Evolutionary conservation across 2,797 vertebrate genomes (phyloP), one percentile per base, ranked within the genome.

Genomic region (Hemitrygon akajei): DNA sequence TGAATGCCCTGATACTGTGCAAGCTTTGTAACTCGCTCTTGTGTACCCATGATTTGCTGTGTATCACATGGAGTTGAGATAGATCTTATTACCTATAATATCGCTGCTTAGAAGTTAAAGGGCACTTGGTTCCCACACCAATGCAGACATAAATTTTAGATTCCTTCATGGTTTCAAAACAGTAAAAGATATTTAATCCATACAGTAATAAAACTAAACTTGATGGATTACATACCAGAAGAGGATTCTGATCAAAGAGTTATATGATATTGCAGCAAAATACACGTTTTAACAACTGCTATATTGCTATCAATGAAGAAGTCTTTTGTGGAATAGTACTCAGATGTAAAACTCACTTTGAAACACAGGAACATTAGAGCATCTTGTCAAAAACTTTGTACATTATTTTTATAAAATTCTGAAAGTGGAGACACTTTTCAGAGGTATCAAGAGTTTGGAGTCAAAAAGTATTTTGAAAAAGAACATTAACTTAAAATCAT

Each of bases 81-180:
- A 93, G 91, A 93, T 93, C 91, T 75, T 93, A 56, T 93, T 93
- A 93, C 91, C 91, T 93, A 93, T 93, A 93, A 93, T 93, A 93
- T 93, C 71, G 56, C 25, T 93, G 71, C 91, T 58, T 56, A 93
- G 91, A 93, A 93, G 87, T 93, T 71, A 93, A 93, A 93, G 91
- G 91, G 91, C 91, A 93, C 91, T 93, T 93, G 76, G 91, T 93
- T 93, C 91, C 91, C 91, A 93, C 69, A 73, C 91, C 69, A 93
- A 75, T 76, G 73, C 27, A 75, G 91, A 89, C 91, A 93, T 93
- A 93, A 93, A 93, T 93, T 93, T 75, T 76, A 93, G 91, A 76
- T 93, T 75, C 71, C n/a, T 93, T 76, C 91, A 93, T 93, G 91
- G 11, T 75, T 93, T 93, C 71, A 93, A 93, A 93, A 93, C 71